These are phyloP conservation scores for Melanotaenia boesemani DNA, from an alignment of 2,797 vertebrate species.

Conservation along the genomic window DNA sequence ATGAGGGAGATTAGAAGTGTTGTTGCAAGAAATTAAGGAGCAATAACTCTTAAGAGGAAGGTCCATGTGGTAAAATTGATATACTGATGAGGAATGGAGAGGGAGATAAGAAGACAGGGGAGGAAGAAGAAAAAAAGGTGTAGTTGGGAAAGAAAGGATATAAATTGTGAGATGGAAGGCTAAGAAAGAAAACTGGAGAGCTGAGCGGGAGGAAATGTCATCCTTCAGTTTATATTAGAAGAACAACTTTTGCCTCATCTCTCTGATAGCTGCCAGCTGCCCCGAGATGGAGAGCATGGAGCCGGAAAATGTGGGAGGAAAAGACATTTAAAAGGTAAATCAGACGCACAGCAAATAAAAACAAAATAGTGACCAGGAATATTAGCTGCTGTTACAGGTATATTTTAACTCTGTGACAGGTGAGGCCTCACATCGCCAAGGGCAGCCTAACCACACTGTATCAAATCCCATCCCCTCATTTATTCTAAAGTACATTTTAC, in stretches of 20 bases:
- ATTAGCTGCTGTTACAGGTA: slow-evolving; percentile 32
- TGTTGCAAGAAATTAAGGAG: slow-evolving; percentile 55
- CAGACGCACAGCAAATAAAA: slow-evolving; percentile 16
- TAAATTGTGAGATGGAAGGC: not conserved
- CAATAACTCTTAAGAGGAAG: slow-evolving; percentile 30
- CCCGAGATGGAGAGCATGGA: not conserved
- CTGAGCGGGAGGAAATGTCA: slow-evolving; percentile 59
- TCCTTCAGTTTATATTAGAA: slow-evolving; percentile 64
- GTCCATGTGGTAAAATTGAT: slow-evolving; percentile 28
- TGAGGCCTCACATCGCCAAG: slow-evolving; percentile 7
- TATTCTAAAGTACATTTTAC: slow-evolving; percentile 16
- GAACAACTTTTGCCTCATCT: slow-evolving; percentile 43
- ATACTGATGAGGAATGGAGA: slow-evolving; percentile 16
- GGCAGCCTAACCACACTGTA: not conserved
- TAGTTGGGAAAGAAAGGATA: not conserved
- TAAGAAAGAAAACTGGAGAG: slow-evolving; percentile 31
- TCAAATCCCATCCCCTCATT: not conserved
- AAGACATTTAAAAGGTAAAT: slow-evolving; percentile 36
- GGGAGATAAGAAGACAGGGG: not conserved
- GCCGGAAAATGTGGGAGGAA: not conserved
- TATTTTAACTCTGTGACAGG: slow-evolving; percentile 34
- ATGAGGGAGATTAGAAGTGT: slow-evolving; percentile 56
- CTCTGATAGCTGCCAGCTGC: slow-evolving; percentile 65
- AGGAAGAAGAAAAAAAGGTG: not conserved
- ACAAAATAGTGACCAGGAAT: slow-evolving; percentile 23